A percentile compares a stretch with the other conserved stretches of the same genome.
Evolutionary conservation across 2,888 invertebrate genomes (phyloP).

Genomic region (Drosophila dives): DNA sequence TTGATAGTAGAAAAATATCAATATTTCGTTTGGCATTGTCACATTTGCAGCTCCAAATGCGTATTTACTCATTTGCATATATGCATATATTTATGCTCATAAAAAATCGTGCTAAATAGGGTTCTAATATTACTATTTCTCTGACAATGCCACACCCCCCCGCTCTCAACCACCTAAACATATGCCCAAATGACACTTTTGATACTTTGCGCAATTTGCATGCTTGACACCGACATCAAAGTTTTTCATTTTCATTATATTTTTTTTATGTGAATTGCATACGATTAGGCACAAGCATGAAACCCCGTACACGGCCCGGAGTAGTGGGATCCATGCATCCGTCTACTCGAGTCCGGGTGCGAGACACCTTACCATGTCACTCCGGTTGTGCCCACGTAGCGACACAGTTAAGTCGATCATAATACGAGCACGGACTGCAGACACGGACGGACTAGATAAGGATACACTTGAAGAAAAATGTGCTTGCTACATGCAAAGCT

Average conservation of each 20-base stretch:
- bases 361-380: constrained; percentile 11
- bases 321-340: background rate
- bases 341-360: background rate
- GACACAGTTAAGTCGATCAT: constrained; percentile 72
- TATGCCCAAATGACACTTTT: constrained; percentile 73
- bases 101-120: constrained; percentile 22
- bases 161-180: constrained; percentile 29
- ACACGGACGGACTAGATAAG: constrained; percentile 52
- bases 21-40: constrained; percentile 58
- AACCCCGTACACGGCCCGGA: background rate
- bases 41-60: constrained; percentile 24
- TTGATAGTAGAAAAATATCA: constrained; percentile 11
- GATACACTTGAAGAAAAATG: background rate
- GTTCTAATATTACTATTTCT: constrained; percentile 2
- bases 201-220: constrained; percentile 69
- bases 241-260: constrained; percentile 26
- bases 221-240: constrained; percentile 70
- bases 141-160: background rate
- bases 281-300: constrained; percentile 28
- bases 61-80: constrained; percentile 23
- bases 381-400: constrained; percentile 35
- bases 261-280: constrained; percentile 28
- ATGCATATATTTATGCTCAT: constrained; percentile 7
- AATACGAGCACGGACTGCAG: constrained; percentile 16
- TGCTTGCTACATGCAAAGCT: background rate